Evolutionary conservation across 2,888 invertebrate genomes (phyloP), one percentile per base, ranked within the genome.

Genomic region (Peribatodes rhomboidaria): DNA sequence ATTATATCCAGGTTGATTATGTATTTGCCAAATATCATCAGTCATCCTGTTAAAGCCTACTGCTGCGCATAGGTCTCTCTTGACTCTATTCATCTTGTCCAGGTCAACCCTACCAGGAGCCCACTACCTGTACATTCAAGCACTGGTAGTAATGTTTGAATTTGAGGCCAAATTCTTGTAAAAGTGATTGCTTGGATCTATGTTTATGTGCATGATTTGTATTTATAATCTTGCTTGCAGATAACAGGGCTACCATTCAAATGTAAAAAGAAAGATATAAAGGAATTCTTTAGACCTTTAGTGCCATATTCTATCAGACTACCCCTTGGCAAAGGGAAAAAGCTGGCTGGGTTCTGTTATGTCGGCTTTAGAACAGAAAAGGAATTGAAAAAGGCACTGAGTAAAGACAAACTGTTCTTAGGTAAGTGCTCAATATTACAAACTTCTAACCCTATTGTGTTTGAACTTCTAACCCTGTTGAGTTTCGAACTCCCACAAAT

Each of bases 351-450:
- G 7, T 96, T 98, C 77, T 98, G 98, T 42, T 98, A 96, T 91
- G 96, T 97, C n/a, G 98, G 98, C 1, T 98, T 99, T 79, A 95
- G 96, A 84, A 96, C 95, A 3, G 97, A 98, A 79, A 96, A 95
- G 68, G 96, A 97, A 70, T 94, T 97, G 78, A 96, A 96, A 33
- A 96, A 96, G 79, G 98, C 97, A 1, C 90, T 98, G 73, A 90
- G 94, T 53, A 98, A 98, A 86, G 95, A 98, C 82, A 97, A 96
- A 88, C 96, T 97, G 80, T 98, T 98, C 84, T 94, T 98, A 78
- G 96, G 97, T 97, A 93, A 89, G 88, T 27, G n/a, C 9, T 27
- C 27, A n/a, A 13, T 1, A 4, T 7, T 0, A n/a, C 2, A 27
- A 13, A 1, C 7, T 8, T 41, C 8, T 1, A 1, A 1, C 11